A percentile compares a stretch with the other conserved stretches of the same genome.
These are phyloP conservation scores for Characodon lateralis DNA, from an alignment of 2,797 vertebrate genomes.

Conservation along the genomic window DNA sequence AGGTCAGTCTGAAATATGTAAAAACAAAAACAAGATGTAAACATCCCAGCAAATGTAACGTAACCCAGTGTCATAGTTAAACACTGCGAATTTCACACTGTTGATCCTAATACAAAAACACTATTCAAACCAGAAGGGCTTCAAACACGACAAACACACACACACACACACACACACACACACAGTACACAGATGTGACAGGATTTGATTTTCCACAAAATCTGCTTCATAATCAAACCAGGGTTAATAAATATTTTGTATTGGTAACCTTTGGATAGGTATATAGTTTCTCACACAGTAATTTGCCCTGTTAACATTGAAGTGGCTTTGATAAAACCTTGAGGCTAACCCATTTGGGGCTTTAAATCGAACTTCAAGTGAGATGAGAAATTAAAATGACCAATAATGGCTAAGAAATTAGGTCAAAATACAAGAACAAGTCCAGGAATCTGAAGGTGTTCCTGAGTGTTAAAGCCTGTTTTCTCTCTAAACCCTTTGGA, in stretches of 20 bases:
- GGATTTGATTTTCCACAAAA: too few species aligned
- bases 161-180: too few species aligned
- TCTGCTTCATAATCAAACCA: neutral
- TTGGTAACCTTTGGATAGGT: too few species aligned
- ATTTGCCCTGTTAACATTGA: neutral
- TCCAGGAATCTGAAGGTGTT: neutral
- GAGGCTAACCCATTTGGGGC: neutral
- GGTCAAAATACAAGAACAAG: conserved; percentile 5
- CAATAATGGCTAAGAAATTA: conserved; percentile 4
- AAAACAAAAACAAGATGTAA: too few species aligned
- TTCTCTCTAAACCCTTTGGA: conserved; percentile 9
- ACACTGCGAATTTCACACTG: too few species aligned
- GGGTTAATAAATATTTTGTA: neutral
- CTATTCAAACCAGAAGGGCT: too few species aligned
- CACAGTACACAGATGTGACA: too few species aligned
- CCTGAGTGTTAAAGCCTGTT: conserved; percentile 1
- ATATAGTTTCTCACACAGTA: neutral
- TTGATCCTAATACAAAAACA: too few species aligned
- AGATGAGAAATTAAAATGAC: neutral
- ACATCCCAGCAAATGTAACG: too few species aligned
- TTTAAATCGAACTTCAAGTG: neutral
- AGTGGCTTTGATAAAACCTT: neutral
- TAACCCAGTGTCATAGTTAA: too few species aligned
- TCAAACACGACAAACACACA: too few species aligned
- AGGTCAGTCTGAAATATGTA: too few species aligned